Evolutionary conservation across 1,140 invertebrate species (phyloP), one percentile per base, ranked within the genome.

Genomic region (Heterodera schachtii): DNA sequence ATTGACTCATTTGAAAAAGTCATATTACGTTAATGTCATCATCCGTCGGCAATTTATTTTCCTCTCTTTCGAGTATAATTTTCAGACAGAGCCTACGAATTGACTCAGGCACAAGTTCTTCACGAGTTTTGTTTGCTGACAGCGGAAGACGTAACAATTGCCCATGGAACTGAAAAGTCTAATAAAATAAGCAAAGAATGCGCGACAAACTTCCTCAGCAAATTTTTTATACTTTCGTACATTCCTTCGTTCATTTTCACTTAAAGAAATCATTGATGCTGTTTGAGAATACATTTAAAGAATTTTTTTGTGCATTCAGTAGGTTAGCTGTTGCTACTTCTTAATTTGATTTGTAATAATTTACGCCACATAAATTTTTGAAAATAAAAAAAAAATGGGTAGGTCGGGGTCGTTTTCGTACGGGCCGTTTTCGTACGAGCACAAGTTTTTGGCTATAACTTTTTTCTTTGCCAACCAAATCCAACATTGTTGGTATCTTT

Each of bases 1-100:
- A 52, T 52, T 11, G 49, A 11, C 11, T 6, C 49, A 52, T 44
- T 19, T 43, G 8, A 46, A 41, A 78, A 19, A 67, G 46, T 19
- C 43, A 43, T 41, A 47, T 43, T 64, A 78, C 77, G 8, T 78
- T 21, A 41, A 78, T 43, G 31, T 71, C 77, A 8, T 43, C 43
- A 19, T 69, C 64, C 6, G 64, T 44, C 8, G 77, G 77, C 66
- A 78, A 47, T 70, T 43, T 78, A 19, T n/a, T 71, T 46, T 7
- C 69, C 43, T 71, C 69, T 13, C 69, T 8, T 13, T 71, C 69
- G 43, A 71, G 69, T 9, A 71, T 43, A 8, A 71, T 41, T 11
- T 46, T 41, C 41, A 71, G 31, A 41, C 31, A 41, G 5, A 31
- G n/a, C 6, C 44, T 71, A 16, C 69, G 69, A 43, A 71, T 43